phyloP scores from a whole-genome alignment of 37 sponge, comb jelly and placozoan genomes.

The Diacarnus erythraeanus region DNA sequence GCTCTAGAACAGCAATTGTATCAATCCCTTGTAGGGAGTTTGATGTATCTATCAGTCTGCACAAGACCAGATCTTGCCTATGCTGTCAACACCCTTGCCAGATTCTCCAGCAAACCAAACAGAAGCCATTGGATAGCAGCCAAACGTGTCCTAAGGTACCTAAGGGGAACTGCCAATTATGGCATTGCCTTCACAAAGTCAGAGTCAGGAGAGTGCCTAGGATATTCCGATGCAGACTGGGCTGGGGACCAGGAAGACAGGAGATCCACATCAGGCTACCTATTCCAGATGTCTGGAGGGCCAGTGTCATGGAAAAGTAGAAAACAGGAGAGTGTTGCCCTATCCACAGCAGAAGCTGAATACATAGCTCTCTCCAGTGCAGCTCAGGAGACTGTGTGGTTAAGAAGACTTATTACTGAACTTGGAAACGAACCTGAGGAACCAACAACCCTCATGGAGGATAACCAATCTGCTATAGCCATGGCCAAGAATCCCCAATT shows the following conservation, averaged over 20 bases:
- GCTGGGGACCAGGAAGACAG: constrained; percentile 42
- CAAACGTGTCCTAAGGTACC: constrained; percentile 41
- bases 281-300: constrained; percentile 5
- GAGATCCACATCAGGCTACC: constrained; percentile 41
- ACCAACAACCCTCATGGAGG: too few relatives aligned
- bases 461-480: too few relatives aligned
- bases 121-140: constrained; percentile 22
- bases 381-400: too few relatives aligned
- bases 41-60: constrained; percentile 29
- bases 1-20: constrained; percentile 12
- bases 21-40: constrained; percentile 35
- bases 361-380: too few relatives aligned
- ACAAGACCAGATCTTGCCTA: constrained; percentile 48
- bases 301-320: too few relatives aligned
- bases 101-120: constrained; percentile 28
- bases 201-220: neutral
- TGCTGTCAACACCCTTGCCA: too few relatives aligned
- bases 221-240: constrained; percentile 44
- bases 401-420: too few relatives aligned
- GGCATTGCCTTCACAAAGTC: constrained; percentile 12
- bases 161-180: constrained; percentile 28
- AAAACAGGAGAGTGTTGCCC: too few relatives aligned
- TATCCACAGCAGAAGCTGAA: too few relatives aligned
- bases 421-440: too few relatives aligned
- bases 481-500: too few relatives aligned